Percentiles rank a stretch among this genome's conserved stretches.
These are phyloP conservation scores for Lochmaea crataegi DNA, from an alignment of 2,888 invertebrate species.

Conservation along the genomic window DNA sequence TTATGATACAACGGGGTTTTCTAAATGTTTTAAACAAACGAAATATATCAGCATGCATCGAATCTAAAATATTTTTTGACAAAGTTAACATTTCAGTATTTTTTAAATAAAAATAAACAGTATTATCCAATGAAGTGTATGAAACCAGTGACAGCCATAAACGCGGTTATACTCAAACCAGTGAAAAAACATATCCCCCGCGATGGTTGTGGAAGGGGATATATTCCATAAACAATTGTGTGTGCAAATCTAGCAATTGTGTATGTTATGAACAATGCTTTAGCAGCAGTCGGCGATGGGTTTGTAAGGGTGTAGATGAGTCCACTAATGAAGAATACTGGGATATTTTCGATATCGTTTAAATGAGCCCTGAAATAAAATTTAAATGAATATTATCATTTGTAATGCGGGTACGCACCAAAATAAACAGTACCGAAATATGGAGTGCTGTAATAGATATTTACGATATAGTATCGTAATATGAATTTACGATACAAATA, in stretches of 20 bases:
- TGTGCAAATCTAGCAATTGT: conserved; percentile 3
- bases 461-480: too few species aligned
- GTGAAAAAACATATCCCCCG: not conserved
- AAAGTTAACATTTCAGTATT: not conserved
- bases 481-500: too few species aligned
- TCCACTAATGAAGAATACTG: not conserved
- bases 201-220: not conserved
- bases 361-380: conserved; percentile 9
- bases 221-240: not conserved
- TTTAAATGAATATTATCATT: too few species aligned
- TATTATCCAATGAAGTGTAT: conserved; percentile 1
- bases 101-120: not conserved
- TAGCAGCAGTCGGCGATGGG: not conserved
- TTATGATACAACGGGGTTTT: too few species aligned
- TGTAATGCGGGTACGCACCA: too few species aligned
- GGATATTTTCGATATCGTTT: conserved; percentile 10
- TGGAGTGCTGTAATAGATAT: too few species aligned
- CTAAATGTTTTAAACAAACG: too few species aligned
- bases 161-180: not conserved
- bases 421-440: too few species aligned
- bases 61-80: not conserved
- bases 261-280: conserved; percentile 7
- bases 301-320: conserved; percentile 5
- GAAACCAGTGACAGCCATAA: conserved; percentile 2
- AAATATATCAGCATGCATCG: too few species aligned